Evolutionary conservation across 2,888 invertebrate species (phyloP).

Genomic region (Latrodectus elegans): DNA sequence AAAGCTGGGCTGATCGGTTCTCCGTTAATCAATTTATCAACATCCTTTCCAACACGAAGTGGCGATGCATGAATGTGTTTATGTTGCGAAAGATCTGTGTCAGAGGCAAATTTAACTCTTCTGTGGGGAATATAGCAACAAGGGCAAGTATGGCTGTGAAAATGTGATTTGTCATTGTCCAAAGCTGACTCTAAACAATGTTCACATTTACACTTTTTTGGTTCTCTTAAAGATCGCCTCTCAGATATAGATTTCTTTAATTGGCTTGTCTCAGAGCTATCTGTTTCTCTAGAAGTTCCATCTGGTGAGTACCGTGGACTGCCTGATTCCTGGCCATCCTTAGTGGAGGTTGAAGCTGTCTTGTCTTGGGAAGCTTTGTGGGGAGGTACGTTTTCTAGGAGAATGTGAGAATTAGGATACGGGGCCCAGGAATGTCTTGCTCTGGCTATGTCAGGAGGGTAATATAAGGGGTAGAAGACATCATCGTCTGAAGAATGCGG

Average conservation of each 20-base stretch:
- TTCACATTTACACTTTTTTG: constrained; percentile 65
- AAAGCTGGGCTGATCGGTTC: constrained; percentile 49
- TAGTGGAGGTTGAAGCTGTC: constrained; percentile 4
- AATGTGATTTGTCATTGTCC: constrained; percentile 25
- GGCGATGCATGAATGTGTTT: constrained; percentile 34
- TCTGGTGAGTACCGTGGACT: constrained; percentile 43
- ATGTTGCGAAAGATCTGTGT: constrained; percentile 59
- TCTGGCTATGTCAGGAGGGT: constrained; percentile 42
- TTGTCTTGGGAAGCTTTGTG: constrained; percentile 20
- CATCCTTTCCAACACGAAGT: constrained; percentile 31
- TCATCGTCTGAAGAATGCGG: constrained; percentile 56
- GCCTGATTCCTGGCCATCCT: background rate
- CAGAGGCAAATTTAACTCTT: constrained; percentile 64
- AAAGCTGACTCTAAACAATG: constrained; percentile 38
- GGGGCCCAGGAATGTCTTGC: constrained; percentile 66
- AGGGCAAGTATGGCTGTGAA: constrained; percentile 40
- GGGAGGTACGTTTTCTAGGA: constrained; percentile 12
- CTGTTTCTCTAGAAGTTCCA: constrained; percentile 49
- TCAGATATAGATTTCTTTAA: constrained; percentile 49
- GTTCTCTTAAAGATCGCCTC: constrained; percentile 57
- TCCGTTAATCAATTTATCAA: constrained; percentile 27
- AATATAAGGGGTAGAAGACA: constrained; percentile 52
- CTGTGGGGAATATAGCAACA: constrained; percentile 55
- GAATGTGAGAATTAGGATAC: constrained; percentile 13
- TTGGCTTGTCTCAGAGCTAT: constrained; percentile 1